phyloP scores from a whole-genome alignment of 2,113 vertebrate species.

The Xenopus tropicalis region DNA sequence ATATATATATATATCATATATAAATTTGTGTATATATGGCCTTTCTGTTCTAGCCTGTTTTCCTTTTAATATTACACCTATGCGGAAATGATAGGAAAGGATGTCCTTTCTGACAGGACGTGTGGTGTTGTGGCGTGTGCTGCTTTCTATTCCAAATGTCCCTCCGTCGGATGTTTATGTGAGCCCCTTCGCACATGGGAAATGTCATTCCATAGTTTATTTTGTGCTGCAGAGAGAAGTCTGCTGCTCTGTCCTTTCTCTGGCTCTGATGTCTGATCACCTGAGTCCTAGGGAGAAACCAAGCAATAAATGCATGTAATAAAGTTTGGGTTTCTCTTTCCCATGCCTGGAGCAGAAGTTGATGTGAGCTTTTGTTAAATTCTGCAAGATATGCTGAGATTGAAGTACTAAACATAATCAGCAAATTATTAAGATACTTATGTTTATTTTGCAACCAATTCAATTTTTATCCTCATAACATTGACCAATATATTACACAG shows the following conservation, averaged over 20 bases:
- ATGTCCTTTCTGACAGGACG: not conserved
- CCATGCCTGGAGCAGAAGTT: not conserved
- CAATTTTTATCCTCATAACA: too few species aligned
- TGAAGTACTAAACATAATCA: too few species aligned
- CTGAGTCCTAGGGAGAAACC: not conserved
- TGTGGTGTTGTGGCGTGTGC: not conserved
- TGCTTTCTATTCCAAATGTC: slow-evolving; percentile 2
- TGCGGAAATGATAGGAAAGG: slow-evolving; percentile 13
- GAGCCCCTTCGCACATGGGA: not conserved
- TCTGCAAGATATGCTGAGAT: too few species aligned
- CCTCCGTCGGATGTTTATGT: slow-evolving; percentile 36
- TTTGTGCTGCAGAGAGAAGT: not conserved
- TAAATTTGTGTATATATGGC: too few species aligned
- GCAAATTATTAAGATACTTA: too few species aligned
- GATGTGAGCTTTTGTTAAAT: not conserved
- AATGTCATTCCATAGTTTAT: slow-evolving; percentile 23
- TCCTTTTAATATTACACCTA: not conserved
- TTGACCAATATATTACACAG: too few species aligned
- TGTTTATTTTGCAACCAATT: too few species aligned
- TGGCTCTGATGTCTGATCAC: not conserved
- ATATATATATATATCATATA: too few species aligned
- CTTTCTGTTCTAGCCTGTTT: not conserved
- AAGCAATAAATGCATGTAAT: not conserved
- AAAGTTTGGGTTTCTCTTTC: not conserved
- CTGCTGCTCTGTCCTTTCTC: slow-evolving; percentile 15